These are phyloP conservation scores for Apeira syringaria DNA, from an alignment of 2,888 invertebrate species.

Conservation along the genomic window DNA sequence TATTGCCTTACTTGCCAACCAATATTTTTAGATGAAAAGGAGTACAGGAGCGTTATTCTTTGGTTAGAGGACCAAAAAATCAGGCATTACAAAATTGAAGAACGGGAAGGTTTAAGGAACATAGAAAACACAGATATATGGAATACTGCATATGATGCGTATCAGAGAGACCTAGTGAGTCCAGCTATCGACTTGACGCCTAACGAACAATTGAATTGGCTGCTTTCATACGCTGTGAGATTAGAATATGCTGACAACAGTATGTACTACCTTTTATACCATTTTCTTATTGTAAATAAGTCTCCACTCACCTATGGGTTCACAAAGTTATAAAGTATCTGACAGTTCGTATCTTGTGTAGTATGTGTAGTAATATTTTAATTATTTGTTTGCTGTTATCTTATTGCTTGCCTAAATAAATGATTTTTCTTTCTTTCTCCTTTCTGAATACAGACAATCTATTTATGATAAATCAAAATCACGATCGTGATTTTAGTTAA, in stretches of 20 bases:
- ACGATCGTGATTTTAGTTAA: too few relatives aligned
- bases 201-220: conserved; percentile 92
- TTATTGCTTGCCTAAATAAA: too few relatives aligned
- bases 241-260: conserved; percentile 93
- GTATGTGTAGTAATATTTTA: too few relatives aligned
- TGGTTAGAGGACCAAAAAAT: conserved; percentile 98
- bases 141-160: conserved; percentile 88
- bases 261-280: conserved; percentile 51
- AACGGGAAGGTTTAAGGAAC: conserved; percentile 88
- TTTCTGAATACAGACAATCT: too few relatives aligned
- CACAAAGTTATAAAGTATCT: too few relatives aligned
- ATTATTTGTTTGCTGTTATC: too few relatives aligned
- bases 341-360: too few relatives aligned
- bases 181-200: conserved; percentile 84
- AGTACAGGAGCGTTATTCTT: conserved; percentile 90
- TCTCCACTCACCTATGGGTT: too few relatives aligned
- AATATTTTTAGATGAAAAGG: conserved; percentile 87
- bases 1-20: too few relatives aligned
- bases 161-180: conserved; percentile 90
- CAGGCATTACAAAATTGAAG: conserved; percentile 92
- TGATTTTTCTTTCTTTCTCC: too few relatives aligned
- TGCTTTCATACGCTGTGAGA: conserved; percentile 92
- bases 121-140: conserved; percentile 86
- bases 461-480: too few relatives aligned
- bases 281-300: too few relatives aligned